Evolutionary conservation across 1,140 invertebrate genomes (phyloP).

Genomic region (Macrosteles quadrilineatus): DNA sequence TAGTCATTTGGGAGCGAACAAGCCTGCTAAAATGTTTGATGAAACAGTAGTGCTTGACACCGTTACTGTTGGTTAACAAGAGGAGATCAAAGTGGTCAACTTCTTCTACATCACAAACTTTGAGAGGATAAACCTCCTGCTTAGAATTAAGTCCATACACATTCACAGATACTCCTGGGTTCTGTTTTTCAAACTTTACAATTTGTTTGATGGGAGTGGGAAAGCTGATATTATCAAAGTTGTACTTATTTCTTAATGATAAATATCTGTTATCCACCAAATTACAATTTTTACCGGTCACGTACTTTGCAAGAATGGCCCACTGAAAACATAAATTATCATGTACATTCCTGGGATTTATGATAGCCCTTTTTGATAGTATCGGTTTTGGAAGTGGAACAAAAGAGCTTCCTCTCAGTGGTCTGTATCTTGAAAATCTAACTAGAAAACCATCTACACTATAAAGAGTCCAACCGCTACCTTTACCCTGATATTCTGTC

Average conservation of each 20-base stretch:
- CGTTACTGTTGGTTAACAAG: background rate
- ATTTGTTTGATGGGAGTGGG: conserved; percentile 16
- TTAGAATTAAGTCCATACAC: conserved; percentile 22
- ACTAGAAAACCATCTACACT: conserved; percentile 9
- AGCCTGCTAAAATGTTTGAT: conserved; percentile 17
- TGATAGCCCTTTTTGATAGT: background rate
- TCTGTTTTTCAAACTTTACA: conserved; percentile 21
- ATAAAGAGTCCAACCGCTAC: background rate
- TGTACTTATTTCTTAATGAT: background rate
- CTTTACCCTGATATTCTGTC: background rate
- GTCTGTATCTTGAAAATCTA: background rate
- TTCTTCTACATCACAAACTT: background rate
- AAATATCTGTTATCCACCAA: background rate
- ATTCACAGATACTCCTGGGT: conserved; percentile 22
- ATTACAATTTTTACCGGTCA: background rate
- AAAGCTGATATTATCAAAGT: conserved; percentile 15
- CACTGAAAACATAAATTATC: conserved; percentile 23
- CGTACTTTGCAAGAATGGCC: conserved; percentile 17
- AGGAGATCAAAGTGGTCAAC: conserved; percentile 21
- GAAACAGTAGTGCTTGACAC: conserved; percentile 21
- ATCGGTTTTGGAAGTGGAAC: conserved; percentile 9
- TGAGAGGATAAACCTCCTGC: conserved; percentile 18
- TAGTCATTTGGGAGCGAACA: conserved; percentile 4
- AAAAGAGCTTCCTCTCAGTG: background rate
- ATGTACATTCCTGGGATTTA: conserved; percentile 11